These are phyloP conservation scores for Pseudomyrmex concolor DNA, from an alignment of 1,140 invertebrate genomes.

Conservation along the genomic window DNA sequence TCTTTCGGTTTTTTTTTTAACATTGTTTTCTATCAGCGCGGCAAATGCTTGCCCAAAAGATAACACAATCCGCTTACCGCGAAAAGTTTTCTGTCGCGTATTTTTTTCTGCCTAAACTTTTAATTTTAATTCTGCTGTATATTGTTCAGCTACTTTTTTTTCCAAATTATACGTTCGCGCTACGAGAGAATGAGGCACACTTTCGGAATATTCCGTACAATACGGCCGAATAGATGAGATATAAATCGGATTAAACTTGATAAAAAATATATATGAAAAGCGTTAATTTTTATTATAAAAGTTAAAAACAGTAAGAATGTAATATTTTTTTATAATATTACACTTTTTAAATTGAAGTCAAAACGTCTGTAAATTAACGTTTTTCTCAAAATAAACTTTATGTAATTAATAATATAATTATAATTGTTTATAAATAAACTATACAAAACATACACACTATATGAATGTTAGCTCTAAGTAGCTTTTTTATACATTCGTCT, in stretches of 20 bases:
- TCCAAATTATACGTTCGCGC: conserved; percentile 17
- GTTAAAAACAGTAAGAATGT: not conserved
- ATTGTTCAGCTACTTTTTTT: conserved; percentile 34
- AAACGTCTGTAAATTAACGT: not conserved
- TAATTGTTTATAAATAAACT: no score
- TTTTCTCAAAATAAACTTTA: not conserved
- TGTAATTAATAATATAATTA: no score
- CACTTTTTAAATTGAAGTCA: not conserved
- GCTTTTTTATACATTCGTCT: no score
- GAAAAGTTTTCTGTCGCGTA: conserved; percentile 3
- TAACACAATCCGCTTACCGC: not conserved
- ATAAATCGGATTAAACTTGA: conserved; percentile 32
- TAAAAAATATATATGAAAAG: not conserved
- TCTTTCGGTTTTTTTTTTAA: not conserved
- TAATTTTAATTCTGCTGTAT: conserved; percentile 36
- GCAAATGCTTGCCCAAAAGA: not conserved
- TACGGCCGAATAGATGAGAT: not conserved
- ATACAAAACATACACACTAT: no score
- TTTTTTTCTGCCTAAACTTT: conserved; percentile 9
- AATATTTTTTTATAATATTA: not conserved
- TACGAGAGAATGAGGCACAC: conserved; percentile 27
- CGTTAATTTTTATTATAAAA: not conserved
- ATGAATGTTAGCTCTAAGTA: no score
- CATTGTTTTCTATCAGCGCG: not conserved
- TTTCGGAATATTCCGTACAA: not conserved